These are phyloP conservation scores for Arion vulgaris DNA, from an alignment of 1,140 invertebrate species.

Conservation along the genomic window DNA sequence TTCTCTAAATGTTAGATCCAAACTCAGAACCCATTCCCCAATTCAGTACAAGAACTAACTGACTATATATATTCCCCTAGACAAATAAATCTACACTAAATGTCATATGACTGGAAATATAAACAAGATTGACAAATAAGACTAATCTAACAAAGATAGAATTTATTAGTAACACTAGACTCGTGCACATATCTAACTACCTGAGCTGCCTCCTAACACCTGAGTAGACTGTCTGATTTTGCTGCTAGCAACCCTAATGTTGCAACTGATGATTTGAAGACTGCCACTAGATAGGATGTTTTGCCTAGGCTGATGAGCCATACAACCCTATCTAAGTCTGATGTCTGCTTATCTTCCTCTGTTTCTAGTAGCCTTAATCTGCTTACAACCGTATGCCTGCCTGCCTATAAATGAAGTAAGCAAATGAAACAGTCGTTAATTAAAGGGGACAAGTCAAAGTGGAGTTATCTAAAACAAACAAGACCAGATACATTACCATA, in stretches of 20 bases:
- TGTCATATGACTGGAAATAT: no score
- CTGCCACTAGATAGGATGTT: slow-evolving; percentile 33
- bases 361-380: slow-evolving; percentile 39
- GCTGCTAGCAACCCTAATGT: slow-evolving; percentile 7
- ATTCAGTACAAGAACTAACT: neutral
- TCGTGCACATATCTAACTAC: neutral
- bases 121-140: neutral
- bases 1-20: no score
- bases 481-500: neutral
- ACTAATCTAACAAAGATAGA: neutral
- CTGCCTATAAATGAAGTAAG: slow-evolving; percentile 13
- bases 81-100: no score
- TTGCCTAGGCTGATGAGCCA: slow-evolving; percentile 27
- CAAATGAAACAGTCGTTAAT: neutral
- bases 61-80: no score
- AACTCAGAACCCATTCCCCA: neutral
- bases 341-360: slow-evolving; percentile 27
- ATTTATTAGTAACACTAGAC: slow-evolving; percentile 1
- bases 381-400: slow-evolving; percentile 34
- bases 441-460: neutral
- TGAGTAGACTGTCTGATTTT: slow-evolving; percentile 12
- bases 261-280: slow-evolving; percentile 14
- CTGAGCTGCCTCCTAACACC: slow-evolving; percentile 29
- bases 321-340: slow-evolving; percentile 39
- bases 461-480: neutral